A percentile compares a stretch with the other conserved stretches of the same genome.
These are phyloP conservation scores for Myotis brandtii DNA, from an alignment of 2,113 vertebrate species.

Conservation along the genomic window DNA sequence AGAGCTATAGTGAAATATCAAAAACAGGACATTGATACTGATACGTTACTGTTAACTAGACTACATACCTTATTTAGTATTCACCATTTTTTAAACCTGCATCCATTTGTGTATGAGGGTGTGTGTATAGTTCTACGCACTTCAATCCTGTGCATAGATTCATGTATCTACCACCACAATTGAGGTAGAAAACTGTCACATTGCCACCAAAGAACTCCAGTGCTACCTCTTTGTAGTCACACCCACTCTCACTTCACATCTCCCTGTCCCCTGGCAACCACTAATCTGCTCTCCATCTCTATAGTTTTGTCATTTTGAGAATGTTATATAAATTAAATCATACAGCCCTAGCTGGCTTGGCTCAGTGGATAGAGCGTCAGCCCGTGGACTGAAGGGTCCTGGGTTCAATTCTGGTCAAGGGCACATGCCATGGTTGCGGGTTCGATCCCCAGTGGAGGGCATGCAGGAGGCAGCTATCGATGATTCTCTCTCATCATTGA, in stretches of 20 bases:
- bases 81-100: neutral
- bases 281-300: neutral
- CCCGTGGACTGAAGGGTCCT: no score
- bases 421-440: no score
- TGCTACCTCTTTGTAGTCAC: neutral
- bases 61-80: neutral
- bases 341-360: neutral
- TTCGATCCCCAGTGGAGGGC: no score
- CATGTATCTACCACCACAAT: neutral
- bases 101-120: neutral
- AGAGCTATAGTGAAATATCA: neutral
- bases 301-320: constrained; percentile 12
- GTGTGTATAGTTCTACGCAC: neutral
- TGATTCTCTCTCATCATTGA: no score
- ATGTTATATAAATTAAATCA: neutral
- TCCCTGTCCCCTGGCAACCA: neutral
- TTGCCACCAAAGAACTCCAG: neutral
- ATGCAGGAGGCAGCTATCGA: no score
- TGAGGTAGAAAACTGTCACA: neutral
- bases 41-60: neutral
- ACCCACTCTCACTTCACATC: neutral
- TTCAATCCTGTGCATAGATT: neutral
- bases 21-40: neutral
- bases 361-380: no score
- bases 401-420: no score